Conservation (phyloP, 2,797 vertebrate genomes). For the Poeciliopsis presidionis region DNA sequence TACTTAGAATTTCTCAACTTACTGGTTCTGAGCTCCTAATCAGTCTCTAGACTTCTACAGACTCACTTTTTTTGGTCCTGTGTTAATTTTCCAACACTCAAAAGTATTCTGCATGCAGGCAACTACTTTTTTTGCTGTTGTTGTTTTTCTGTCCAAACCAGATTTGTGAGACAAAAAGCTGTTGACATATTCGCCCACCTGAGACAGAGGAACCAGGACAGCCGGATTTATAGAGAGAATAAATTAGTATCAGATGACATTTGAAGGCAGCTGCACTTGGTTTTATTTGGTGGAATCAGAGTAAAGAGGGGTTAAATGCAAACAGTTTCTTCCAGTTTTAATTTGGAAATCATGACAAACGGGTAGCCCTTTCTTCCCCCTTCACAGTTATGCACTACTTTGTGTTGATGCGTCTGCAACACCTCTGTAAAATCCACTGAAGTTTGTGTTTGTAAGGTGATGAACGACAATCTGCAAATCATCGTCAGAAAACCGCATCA, state of each 20-base stretch:
- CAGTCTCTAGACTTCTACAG: background rate
- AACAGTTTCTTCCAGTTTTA: background rate
- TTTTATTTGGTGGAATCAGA: background rate
- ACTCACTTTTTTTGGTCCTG: background rate
- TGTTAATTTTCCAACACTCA: background rate
- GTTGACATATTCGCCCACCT: background rate
- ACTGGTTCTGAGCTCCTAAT: background rate
- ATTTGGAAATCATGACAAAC: background rate
- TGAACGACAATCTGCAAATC: background rate
- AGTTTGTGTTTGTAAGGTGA: background rate
- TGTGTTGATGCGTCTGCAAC: background rate
- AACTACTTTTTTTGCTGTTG: background rate
- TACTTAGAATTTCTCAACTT: background rate
- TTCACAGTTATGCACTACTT: background rate
- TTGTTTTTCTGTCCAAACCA: background rate
- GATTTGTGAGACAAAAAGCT: background rate
- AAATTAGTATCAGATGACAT: background rate
- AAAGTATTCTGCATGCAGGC: background rate
- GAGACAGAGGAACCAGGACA: background rate
- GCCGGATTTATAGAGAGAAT: background rate
- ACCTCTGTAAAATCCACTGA: background rate
- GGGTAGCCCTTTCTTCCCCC: too few species aligned
- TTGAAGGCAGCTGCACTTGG: background rate
- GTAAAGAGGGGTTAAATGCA: background rate
- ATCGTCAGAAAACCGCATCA: background rate